These are phyloP conservation scores for Ceratoteleas bidentatus DNA, from an alignment of 1,140 invertebrate genomes.

Conservation along the genomic window DNA sequence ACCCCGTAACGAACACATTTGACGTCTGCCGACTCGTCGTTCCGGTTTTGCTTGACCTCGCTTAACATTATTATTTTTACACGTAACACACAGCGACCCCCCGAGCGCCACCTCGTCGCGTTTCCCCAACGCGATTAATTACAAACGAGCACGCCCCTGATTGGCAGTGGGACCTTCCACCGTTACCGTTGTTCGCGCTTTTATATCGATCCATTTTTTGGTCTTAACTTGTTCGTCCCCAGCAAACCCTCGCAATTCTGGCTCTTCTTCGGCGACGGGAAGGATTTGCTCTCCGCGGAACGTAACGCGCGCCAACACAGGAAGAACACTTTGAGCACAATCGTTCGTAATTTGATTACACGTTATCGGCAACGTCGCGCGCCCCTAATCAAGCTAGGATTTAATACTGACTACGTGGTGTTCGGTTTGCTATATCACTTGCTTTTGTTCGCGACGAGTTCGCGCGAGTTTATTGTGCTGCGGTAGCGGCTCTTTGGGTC, in stretches of 20 bases:
- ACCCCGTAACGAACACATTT: too few species aligned
- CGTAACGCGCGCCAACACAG: background rate
- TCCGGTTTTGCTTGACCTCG: too few species aligned
- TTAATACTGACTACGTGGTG: slow-evolving; percentile 58
- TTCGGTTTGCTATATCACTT: slow-evolving; percentile 36
- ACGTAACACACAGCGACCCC: too few species aligned
- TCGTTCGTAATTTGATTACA: slow-evolving; percentile 45
- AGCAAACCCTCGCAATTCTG: slow-evolving; percentile 37
- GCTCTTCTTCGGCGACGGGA: slow-evolving; percentile 20
- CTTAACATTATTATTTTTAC: too few species aligned
- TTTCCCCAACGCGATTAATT: too few species aligned
- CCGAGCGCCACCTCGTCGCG: too few species aligned
- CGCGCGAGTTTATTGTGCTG: slow-evolving; percentile 38
- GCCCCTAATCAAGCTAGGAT: slow-evolving; percentile 45
- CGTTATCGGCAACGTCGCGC: slow-evolving; percentile 7
- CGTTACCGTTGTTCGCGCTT: too few species aligned
- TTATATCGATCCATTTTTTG: too few species aligned
- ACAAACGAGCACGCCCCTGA: too few species aligned
- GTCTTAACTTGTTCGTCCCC: too few species aligned
- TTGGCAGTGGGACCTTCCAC: too few species aligned
- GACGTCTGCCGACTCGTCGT: too few species aligned
- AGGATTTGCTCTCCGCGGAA: background rate
- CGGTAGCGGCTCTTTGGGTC: slow-evolving; percentile 1
- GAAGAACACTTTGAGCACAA: slow-evolving; percentile 40
- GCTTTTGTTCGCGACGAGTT: slow-evolving; percentile 22